Evolutionary conservation across 2,888 invertebrate genomes (phyloP), one percentile per base, ranked within the genome.

Genomic region (Phania funesta): DNA sequence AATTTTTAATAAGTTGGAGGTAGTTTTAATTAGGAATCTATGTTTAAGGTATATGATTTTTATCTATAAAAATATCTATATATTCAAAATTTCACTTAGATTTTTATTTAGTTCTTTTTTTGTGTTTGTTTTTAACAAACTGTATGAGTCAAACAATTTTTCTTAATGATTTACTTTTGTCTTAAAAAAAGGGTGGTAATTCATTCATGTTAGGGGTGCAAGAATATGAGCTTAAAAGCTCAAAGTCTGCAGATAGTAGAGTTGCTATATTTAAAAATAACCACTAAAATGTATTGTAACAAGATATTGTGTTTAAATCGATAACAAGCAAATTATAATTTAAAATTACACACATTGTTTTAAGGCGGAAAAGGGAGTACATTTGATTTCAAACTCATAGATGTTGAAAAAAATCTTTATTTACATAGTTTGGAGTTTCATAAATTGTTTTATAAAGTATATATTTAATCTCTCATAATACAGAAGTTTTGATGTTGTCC

Each of bases 131-230:
- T 11, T 26, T 56, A 64, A 68, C 50, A 77, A 77, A 75, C 38
- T 82, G 74, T 70, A 78, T 82, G 82, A 82, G 82, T 82, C 77
- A 77, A 81, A 56, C 26, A 58, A 22, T 41, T 67, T 68, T 78
- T 26, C 48, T 76, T 67, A 16, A 18, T 64, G 4, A 32, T 26
- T 56, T 41, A 60, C 56, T 22, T 35, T 54, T 68, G 24, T 26
- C 22, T 54, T 26, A 48, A 76, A n/a, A n/a, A 77, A 54, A 29
- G 41, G 44, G 24, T 16, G 56, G 58, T 50, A 62, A 71, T 18
- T 20, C 29, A 38, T 22, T 71, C 8, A 52, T 24, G n/a, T 56
- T 35, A 41, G 65, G 82, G 80, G 62, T 71, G 77, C 32, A 76
- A 60, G 7, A 56, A 50, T 32, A 41, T 50, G 24, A 76, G 81